Base-by-base conservation (phyloP, 2,113 vertebrate genomes). In the Mola mola region DNA sequence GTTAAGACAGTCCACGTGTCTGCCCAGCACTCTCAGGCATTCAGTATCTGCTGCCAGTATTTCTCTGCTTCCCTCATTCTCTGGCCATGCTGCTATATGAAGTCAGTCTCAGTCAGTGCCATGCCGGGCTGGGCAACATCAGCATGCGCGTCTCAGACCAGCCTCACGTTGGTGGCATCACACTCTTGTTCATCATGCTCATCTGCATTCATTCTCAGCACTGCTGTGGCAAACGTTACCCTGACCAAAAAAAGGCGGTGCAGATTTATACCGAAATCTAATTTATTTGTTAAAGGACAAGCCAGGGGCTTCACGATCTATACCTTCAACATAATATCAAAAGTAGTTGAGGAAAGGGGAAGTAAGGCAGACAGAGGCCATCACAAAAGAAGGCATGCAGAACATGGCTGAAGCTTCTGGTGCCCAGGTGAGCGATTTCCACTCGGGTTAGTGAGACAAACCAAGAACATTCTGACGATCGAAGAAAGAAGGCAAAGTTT, bases 1-100 rank as follows among this genome's bases (percentile, higher is more conserved):
- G 91, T 92, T 91, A 92, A 91, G 76, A 69, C 82, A 81, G 68
- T 79, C 73, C 73, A 79, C 66, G 81, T 59, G 49, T 82, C 58
- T 75, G 56, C 48, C 58, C 75, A 78, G 75, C 77, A 56, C 65
- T 52, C 50, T 64, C 46, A 59, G 47, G 72, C 63, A 66, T n/a
- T n/a, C n/a, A n/a, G n/a, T 47, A 60, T 73, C 63, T 51, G 58
- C 19, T 69, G 72, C 61, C 57, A 52, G 34, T 46, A 17, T 61
- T 17, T 79, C 20, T 83, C 52, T 70, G 21, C 26, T 42, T 71
- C 61, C 75, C 69, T 83, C 66, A 79, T 77, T 83, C 75, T 77
- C 40, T 21, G 57, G 86, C 72, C 89, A 90, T 91, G 88, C 89
- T 81, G 71, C 81, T 58, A 42, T 8, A 69, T 49, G 29, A 65